Evolutionary conservation across 2,888 invertebrate species (phyloP).

Genomic region (Himalopsyche japonica): DNA sequence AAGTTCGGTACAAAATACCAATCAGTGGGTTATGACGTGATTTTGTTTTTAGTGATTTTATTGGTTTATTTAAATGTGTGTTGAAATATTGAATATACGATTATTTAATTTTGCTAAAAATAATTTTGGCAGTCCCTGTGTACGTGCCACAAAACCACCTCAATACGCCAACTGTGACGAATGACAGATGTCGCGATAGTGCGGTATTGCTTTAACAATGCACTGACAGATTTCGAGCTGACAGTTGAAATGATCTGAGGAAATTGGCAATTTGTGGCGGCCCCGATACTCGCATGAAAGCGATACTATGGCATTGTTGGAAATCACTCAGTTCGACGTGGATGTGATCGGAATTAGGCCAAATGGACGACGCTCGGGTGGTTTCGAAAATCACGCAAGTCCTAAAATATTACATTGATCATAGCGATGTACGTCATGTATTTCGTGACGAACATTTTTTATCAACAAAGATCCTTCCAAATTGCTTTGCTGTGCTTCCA

Average conservation of each 20-base stretch:
- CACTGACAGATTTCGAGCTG: constrained; percentile 35
- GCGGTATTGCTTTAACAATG: constrained; percentile 34
- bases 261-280: constrained; percentile 39
- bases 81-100: no score
- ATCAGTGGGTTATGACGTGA: no score
- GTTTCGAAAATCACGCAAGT: background rate
- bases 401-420: background rate
- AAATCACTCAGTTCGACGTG: background rate
- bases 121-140: background rate
- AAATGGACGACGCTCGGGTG: background rate
- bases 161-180: constrained; percentile 11
- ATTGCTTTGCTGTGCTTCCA: no score
- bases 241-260: constrained; percentile 37
- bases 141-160: background rate
- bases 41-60: no score
- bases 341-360: background rate
- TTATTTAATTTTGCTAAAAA: no score
- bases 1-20: no score
- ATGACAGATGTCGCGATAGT: constrained; percentile 32
- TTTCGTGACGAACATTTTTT: no score
- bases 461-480: no score
- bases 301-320: background rate
- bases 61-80: no score
- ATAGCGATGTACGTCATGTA: background rate
- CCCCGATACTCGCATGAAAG: background rate